Percentiles rank a stretch among this genome's conserved stretches.
Evolutionary conservation across 2,797 vertebrate genomes (phyloP).

Genomic region (Liparis tanakae): DNA sequence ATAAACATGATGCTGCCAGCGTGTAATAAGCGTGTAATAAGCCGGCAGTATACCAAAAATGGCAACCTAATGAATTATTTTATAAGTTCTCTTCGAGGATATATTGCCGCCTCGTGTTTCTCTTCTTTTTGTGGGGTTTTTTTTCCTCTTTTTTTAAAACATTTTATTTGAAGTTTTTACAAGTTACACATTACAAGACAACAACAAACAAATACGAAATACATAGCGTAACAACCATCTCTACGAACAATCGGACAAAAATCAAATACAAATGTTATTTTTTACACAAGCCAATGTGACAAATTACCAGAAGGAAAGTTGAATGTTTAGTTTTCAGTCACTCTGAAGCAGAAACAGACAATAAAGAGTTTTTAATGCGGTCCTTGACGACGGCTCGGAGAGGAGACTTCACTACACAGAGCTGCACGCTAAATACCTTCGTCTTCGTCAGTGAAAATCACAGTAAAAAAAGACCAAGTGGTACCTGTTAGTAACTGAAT

Average conservation of each 20-base stretch:
- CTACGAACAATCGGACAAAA: no score
- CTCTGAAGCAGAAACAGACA: neutral
- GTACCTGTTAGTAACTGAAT: no score
- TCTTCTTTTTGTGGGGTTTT: neutral
- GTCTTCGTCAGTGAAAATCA: neutral
- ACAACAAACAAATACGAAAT: no score
- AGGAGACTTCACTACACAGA: neutral
- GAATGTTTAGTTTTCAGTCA: neutral
- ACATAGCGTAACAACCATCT: no score
- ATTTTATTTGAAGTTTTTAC: no score
- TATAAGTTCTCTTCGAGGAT: neutral
- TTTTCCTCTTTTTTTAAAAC: no score
- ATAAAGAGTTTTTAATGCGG: neutral
- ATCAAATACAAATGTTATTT: neutral
- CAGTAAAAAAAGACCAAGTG: no score
- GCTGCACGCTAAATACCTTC: neutral
- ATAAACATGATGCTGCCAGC: constrained; percentile 50
- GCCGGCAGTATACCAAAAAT: constrained; percentile 25
- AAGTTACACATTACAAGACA: no score
- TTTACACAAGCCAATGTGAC: neutral
- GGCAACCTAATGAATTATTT: constrained; percentile 1
- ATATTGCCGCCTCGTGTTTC: neutral
- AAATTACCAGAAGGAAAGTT: neutral
- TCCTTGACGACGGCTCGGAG: neutral
- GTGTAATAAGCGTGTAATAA: constrained; percentile 24